phyloP scores from a whole-genome alignment of 2,113 vertebrate species.

The Empidonax traillii region DNA sequence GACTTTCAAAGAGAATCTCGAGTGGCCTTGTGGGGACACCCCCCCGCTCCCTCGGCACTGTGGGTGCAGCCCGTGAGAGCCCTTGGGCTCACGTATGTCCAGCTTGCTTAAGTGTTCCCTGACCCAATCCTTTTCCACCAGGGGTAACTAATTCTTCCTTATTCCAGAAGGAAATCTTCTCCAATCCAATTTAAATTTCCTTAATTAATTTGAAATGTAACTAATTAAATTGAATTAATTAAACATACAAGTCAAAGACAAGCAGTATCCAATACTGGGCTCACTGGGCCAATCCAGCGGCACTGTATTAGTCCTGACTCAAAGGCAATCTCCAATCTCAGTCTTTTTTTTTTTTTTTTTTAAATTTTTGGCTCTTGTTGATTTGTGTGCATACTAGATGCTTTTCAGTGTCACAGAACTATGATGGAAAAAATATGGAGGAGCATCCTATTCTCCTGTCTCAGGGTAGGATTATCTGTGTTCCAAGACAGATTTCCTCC shows the following conservation, averaged over 20 bases:
- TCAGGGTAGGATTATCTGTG: background rate
- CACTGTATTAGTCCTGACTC: background rate
- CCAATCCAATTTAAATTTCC: background rate
- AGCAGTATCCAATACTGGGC: background rate
- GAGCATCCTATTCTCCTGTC: background rate
- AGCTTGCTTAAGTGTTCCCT: background rate
- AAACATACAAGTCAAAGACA: background rate
- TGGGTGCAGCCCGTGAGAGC: background rate
- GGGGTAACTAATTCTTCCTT: background rate
- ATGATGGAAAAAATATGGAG: background rate
- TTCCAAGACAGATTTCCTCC: background rate
- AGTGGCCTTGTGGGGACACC: background rate
- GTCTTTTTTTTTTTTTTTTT: background rate
- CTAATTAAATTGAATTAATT: background rate
- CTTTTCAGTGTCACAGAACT: background rate
- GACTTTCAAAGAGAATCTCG: background rate
- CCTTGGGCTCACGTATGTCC: rapidly evolving
- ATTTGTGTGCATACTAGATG: background rate
- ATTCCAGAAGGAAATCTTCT: background rate
- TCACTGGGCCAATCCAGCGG: background rate
- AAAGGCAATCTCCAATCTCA: background rate
- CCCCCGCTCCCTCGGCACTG: background rate
- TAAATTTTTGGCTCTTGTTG: background rate
- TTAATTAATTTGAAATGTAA: background rate
- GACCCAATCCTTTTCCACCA: background rate